These are phyloP conservation scores for Catocala fraxini DNA, from an alignment of 2,888 invertebrate species.

Conservation along the genomic window DNA sequence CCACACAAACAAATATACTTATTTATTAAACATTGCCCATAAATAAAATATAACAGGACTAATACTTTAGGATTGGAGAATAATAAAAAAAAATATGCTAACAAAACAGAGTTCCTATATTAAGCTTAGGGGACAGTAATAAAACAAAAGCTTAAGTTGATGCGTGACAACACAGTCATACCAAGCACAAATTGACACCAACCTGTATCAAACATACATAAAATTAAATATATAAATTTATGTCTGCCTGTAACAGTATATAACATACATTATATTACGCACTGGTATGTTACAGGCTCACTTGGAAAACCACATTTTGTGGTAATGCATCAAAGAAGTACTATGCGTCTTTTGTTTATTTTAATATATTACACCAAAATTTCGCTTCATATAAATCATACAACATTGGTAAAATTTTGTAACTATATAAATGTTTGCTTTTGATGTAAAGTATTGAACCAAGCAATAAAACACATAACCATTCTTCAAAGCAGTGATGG, in stretches of 20 bases:
- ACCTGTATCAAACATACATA: constrained; percentile 25
- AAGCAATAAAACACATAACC: constrained; percentile 15
- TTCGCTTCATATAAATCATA: not conserved
- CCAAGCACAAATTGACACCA: constrained; percentile 11
- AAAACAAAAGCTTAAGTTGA: constrained; percentile 23
- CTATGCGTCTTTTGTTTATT: constrained; percentile 14
- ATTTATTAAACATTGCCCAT: constrained; percentile 6
- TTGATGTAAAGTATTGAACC: constrained; percentile 22
- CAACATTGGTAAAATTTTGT: not conserved
- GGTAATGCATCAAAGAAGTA: constrained; percentile 20
- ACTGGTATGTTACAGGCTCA: constrained; percentile 33
- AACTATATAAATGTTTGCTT: constrained; percentile 2
- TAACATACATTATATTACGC: constrained; percentile 22
- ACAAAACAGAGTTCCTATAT: constrained; percentile 14
- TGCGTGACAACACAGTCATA: constrained; percentile 5
- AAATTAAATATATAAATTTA: constrained; percentile 15
- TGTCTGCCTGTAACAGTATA: constrained; percentile 22
- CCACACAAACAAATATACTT: not conserved
- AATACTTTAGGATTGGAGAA: constrained; percentile 6
- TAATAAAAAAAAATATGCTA: constrained; percentile 15
- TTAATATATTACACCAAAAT: constrained; percentile 26
- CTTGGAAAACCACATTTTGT: constrained; percentile 16
- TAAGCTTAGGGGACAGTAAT: constrained; percentile 14
- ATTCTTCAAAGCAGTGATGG: constrained; percentile 1
- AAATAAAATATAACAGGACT: constrained; percentile 6